Conservation (phyloP, 2,888 invertebrate genomes). For the Arrhopalites spinosus region DNA sequence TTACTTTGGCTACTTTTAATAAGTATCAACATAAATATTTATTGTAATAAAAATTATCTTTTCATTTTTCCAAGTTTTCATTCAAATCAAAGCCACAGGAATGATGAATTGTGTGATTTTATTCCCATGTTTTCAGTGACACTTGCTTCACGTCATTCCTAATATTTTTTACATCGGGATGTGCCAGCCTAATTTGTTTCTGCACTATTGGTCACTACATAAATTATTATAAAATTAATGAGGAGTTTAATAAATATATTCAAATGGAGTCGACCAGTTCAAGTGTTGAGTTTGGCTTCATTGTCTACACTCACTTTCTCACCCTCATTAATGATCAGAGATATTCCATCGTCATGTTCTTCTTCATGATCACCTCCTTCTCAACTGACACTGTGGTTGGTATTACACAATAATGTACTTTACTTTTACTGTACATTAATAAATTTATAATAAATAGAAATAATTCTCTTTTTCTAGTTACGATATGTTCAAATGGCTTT, state of each 20-base stretch:
- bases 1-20: conserved; percentile 47
- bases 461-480: too few species aligned
- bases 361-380: conserved; percentile 50
- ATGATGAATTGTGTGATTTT: neutral
- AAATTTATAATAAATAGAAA: too few species aligned
- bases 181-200: conserved; percentile 46
- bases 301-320: conserved; percentile 45
- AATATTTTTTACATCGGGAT: conserved; percentile 38
- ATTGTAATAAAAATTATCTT: conserved; percentile 38
- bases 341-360: conserved; percentile 38
- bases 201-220: conserved; percentile 46
- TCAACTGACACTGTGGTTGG: conserved; percentile 46
- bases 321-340: conserved; percentile 36
- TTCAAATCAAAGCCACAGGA: too few species aligned
- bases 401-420: neutral
- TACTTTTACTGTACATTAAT: too few species aligned
- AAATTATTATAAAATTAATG: conserved; percentile 32
- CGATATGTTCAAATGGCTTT: conserved; percentile 45
- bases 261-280: conserved; percentile 33
- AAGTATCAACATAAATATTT: conserved; percentile 41
- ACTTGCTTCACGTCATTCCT: conserved; percentile 30
- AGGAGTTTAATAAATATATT: conserved; percentile 42
- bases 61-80: neutral
- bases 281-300: conserved; percentile 48
- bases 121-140: conserved; percentile 46